These are phyloP conservation scores for Diuraphis noxia DNA, from an alignment of 1,140 invertebrate species.

Conservation along the genomic window DNA sequence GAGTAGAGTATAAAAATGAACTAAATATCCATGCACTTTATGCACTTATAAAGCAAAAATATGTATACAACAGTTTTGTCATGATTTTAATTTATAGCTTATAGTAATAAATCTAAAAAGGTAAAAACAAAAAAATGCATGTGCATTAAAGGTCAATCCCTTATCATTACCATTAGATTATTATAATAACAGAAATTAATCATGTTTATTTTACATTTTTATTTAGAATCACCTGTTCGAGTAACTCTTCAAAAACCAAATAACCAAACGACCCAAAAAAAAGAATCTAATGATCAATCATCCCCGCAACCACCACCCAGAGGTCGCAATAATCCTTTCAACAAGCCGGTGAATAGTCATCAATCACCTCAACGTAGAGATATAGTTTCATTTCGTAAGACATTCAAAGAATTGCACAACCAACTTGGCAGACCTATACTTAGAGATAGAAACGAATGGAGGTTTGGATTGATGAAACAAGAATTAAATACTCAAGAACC, in stretches of 20 bases:
- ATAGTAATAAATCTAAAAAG: neutral
- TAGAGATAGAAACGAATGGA: constrained; percentile 71
- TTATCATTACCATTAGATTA: neutral
- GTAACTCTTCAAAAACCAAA: constrained; percentile 56
- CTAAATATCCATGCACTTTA: neutral
- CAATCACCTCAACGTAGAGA: constrained; percentile 63
- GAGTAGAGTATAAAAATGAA: neutral
- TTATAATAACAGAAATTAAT: neutral
- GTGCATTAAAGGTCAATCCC: neutral
- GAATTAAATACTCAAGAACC: constrained; percentile 40
- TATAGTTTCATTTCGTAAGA: constrained; percentile 57
- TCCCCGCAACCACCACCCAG: constrained; percentile 69
- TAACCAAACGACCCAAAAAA: constrained; percentile 56
- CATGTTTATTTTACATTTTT: constrained; percentile 21
- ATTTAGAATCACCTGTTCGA: constrained; percentile 48
- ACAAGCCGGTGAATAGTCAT: constrained; percentile 60
- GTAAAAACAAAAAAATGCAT: neutral
- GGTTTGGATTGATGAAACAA: constrained; percentile 59
- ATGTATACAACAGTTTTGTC: neutral
- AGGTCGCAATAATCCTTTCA: constrained; percentile 73
- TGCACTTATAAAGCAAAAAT: neutral
- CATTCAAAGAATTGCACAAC: constrained; percentile 73
- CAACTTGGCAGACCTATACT: constrained; percentile 71
- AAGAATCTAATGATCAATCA: constrained; percentile 57
- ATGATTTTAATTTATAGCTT: neutral